Base-by-base conservation (phyloP, 1,140 invertebrate species). In the Popillia japonica region DNA sequence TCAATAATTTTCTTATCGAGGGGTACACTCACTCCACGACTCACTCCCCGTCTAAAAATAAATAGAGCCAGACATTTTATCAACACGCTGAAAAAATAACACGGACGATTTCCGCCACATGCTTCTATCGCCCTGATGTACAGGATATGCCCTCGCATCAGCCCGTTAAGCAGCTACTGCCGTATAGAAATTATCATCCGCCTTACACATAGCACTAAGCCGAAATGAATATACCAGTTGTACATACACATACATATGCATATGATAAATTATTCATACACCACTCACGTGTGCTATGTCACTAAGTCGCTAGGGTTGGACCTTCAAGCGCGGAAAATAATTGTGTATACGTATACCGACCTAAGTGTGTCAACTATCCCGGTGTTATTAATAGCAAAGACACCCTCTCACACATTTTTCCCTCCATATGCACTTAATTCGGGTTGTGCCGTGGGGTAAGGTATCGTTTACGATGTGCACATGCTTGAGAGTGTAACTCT, bases 71-170 rank as follows among this genome's bases (percentile, higher is more conserved):
- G 40, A 27, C 23, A 72, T 72, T 78, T 72, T 44, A 55, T 72
- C 72, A 78, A 78, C 64, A 40, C 77, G 40, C 59, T 72, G 77
- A 78, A 72, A 78, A 78, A 59, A 76, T 76, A 44, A 76, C 55
- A 55, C 75, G 75, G 42, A 27, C 75, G 76, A 34, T 34, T 64
- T 40, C 76, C 34, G 23, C 20, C 76, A 40, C 76, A 27, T 27
- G 55, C 17, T 55, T n/a, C 55, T 64, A 48, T 77, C 76, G 76
- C 76, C 27, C 55, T 27, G 55, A 64, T 20, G 23, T 23, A 59
- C 42, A 76, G 42, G 42, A 55, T 44, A 76, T 55, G 75, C 42
- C 14, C 59, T 44, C 17, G 55, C 42, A 59, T 20, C 55, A 23
- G 68, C 34, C 40, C 34, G 42, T 72, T 42, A 74, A 74, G 72